Base-by-base conservation (phyloP, 2,888 invertebrate genomes). In the Eristalis pertinax region DNA sequence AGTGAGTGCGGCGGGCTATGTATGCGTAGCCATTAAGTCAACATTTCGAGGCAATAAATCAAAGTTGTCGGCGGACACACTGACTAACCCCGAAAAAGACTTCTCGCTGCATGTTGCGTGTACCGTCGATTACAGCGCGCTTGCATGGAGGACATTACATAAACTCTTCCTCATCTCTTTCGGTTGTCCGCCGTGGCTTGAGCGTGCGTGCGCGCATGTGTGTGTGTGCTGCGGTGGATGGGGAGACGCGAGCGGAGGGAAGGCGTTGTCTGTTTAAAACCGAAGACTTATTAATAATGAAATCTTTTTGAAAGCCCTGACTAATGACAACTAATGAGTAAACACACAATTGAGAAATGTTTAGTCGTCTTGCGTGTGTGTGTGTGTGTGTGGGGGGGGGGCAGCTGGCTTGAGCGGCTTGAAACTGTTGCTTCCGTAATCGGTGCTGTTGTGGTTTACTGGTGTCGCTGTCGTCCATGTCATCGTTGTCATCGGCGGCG, bases 321-420 rank as follows among this genome's bases (percentile, higher is more conserved):
- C 78, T 70, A 78, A 78, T 67, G 63, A 60, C 74, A 35, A 43
- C 29, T 62, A 75, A 76, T 81, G 50, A 77, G 32, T 60, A 50
- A 24, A 19, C 74, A 78, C 60, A 64, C 60, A 60, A 63, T 86
- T 86, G 83, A 78, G 70, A 86, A 86, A 86, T 56, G 43, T 67
- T 56, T 60, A 69, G 68, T 68, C 76, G 72, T 35, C 2, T 75
- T 56, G 38, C 69, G 62, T 38, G 38, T 13, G 38, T 11, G 38
- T 5, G n/a, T n/a, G n/a, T n/a, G n/a, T n/a, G n/a, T n/a, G n/a
- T n/a, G n/a, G n/a, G n/a, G n/a, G n/a, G n/a, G 50, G 50, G 50
- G 19, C 50, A 19, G 19, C n/a, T 32, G 19, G 8, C 19, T 50
- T 50, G 50, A 67, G 26, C 67, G 68, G n/a, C 22, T 81, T 41